Base-by-base conservation (phyloP, 2,888 invertebrate genomes). In the Habroteleia sp. region DNA sequence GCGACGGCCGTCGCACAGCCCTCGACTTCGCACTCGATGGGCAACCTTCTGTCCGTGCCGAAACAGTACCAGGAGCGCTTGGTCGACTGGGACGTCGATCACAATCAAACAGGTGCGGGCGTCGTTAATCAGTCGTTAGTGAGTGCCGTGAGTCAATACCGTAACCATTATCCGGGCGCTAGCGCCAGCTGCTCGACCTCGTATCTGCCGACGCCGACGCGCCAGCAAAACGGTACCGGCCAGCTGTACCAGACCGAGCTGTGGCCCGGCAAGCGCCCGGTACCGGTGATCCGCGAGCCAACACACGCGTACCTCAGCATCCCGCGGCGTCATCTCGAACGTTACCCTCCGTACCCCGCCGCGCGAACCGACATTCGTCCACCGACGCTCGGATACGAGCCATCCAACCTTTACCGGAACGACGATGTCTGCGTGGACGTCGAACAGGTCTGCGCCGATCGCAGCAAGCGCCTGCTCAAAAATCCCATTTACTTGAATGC, bases 11-110 rank as follows among this genome's bases (percentile, higher is more conserved):
- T 72, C 44, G 72, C 63, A 54, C 85, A 83, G 75, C 82, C 86
- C 16, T 82, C 88, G 6, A 84, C 87, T 35, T 88, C 88, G 33
- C 85, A 85, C 72, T 88, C 88, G 39, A 85, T 87, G 87, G 87
- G 87, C 79, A 87, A 88, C 80, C 82, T 88, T 44, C 79, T 88
- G 79, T 81, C 82, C 65, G 83, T 85, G 62, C 85, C 87, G 56
- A 79, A 82, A 71, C 84, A 83, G 68, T 85, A 84, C 80, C 85
- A 83, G 77, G 86, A 85, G 77, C 84, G 83, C 77, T 81, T 85
- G 74, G 85, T 85, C 80, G 85, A 88, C 81, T 87, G 86, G 87
- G 81, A 85, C 74, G 79, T 78, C 27, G 83, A 81, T 31, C 77
- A 81, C 54, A 77, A 77, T 39, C 80, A 80, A 69, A 82, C 87